These are phyloP conservation scores for Gymnoscelis rufifasciata DNA, from an alignment of 2,888 invertebrate genomes.

Conservation along the genomic window DNA sequence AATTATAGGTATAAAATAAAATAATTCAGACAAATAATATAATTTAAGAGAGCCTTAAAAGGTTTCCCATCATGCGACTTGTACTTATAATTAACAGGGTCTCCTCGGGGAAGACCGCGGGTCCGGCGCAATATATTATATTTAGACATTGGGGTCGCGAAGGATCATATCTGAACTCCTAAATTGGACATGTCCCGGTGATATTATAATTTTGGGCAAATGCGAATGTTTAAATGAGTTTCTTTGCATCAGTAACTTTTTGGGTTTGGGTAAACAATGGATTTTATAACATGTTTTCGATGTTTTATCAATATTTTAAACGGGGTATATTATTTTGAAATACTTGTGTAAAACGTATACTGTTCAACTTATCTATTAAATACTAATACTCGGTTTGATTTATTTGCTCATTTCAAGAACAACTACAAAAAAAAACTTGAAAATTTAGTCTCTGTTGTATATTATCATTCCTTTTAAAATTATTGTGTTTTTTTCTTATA, in stretches of 20 bases:
- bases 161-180: constrained; percentile 62
- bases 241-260: constrained; percentile 21
- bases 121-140: constrained; percentile 73
- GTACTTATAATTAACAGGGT: constrained; percentile 82
- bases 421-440: no score
- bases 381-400: no score
- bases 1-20: not conserved
- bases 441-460: no score
- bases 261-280: constrained; percentile 15
- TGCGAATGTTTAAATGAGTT: constrained; percentile 28
- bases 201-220: constrained; percentile 31
- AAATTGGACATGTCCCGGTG: constrained; percentile 41
- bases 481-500: no score
- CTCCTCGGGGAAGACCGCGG: constrained; percentile 70
- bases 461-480: no score
- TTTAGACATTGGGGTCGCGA: constrained; percentile 69
- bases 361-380: no score
- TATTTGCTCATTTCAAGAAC: no score
- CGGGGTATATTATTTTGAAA: no score
- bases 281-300: constrained; percentile 6
- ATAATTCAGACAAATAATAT: constrained; percentile 46
- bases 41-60: no score
- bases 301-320: no score
- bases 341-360: no score
- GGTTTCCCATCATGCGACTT: constrained; percentile 67